Evolutionary conservation across 2,888 invertebrate species (phyloP).

Genomic region (Trissoscelio sp.): DNA sequence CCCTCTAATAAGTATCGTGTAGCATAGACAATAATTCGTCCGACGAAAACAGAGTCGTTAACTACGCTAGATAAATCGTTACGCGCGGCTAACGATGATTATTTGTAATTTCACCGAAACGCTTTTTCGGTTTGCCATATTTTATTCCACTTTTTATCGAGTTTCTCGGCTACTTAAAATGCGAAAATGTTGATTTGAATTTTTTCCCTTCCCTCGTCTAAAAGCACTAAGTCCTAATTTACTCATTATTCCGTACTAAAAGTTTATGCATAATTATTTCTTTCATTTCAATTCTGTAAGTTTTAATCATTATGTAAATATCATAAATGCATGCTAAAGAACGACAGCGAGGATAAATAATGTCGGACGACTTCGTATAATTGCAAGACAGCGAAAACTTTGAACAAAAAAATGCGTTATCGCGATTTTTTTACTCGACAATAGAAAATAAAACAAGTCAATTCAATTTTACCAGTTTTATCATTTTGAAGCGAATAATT

Average conservation of each 20-base stretch:
- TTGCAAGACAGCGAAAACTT: slow-evolving; percentile 37
- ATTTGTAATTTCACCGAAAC: slow-evolving; percentile 34
- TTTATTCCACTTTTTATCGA: slow-evolving; percentile 23
- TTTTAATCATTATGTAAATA: slow-evolving; percentile 65
- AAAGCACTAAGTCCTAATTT: slow-evolving; percentile 35
- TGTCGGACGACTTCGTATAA: slow-evolving; percentile 48
- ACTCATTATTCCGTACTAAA: slow-evolving; percentile 45
- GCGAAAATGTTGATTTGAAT: slow-evolving; percentile 30
- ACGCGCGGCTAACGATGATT: slow-evolving; percentile 35
- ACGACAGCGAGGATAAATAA: slow-evolving; percentile 52
- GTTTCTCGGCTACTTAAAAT: slow-evolving; percentile 29
- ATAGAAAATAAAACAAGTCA: slow-evolving; percentile 7
- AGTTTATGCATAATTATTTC: slow-evolving; percentile 64
- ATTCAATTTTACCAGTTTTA: slow-evolving; percentile 31
- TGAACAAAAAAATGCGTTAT: slow-evolving; percentile 30
- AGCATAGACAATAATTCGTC: slow-evolving; percentile 40
- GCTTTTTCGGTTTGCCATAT: slow-evolving; percentile 1
- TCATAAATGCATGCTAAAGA: slow-evolving; percentile 53
- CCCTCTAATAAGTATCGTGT: slow-evolving; percentile 34
- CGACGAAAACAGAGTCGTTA: slow-evolving; percentile 47
- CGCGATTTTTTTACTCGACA: slow-evolving; percentile 8
- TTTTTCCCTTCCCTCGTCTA: slow-evolving; percentile 2
- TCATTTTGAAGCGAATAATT: background rate
- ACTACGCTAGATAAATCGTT: slow-evolving; percentile 51
- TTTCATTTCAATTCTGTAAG: slow-evolving; percentile 57